Evolutionary conservation across 2,797 vertebrate genomes (phyloP).

Genomic region (Pantherophis alleghaniensis): DNA sequence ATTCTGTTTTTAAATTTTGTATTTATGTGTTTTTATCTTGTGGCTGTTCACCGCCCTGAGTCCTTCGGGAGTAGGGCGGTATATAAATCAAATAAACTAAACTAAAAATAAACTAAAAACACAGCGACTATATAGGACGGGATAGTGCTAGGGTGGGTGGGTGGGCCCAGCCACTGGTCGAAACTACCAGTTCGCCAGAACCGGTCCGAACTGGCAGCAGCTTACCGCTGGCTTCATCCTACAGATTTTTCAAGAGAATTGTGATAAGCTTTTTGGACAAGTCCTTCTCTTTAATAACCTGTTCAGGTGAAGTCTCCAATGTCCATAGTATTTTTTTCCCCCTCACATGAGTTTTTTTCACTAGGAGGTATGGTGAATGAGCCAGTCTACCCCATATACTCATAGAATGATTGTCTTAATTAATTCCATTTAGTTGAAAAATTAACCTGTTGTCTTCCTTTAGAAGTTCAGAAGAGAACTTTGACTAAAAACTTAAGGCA

Average conservation of each 20-base stretch:
- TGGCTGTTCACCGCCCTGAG: too few relatives aligned
- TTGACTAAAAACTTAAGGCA: not conserved
- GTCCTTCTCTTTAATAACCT: not conserved
- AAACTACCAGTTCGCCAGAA: too few relatives aligned
- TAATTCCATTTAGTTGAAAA: not conserved
- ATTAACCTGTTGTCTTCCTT: not conserved
- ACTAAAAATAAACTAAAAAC: too few relatives aligned
- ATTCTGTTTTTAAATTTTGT: too few relatives aligned
- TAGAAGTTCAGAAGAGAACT: not conserved
- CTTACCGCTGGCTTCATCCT: not conserved
- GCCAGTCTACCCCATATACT: not conserved
- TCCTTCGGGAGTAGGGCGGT: too few relatives aligned
- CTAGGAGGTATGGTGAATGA: not conserved
- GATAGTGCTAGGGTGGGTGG: too few relatives aligned
- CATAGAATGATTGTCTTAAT: not conserved
- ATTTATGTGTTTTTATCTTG: too few relatives aligned
- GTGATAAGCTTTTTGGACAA: not conserved
- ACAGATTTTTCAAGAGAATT: not conserved
- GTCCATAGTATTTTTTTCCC: not conserved
- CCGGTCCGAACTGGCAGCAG: too few relatives aligned
- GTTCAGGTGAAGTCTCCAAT: not conserved
- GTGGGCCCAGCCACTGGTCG: too few relatives aligned
- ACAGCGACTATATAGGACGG: too few relatives aligned
- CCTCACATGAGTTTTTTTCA: not conserved
- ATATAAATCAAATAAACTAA: too few relatives aligned